A percentile compares a stretch with the other conserved stretches of the same genome.
These are phyloP conservation scores for Oryzias sinensis DNA, from an alignment of 2,797 vertebrate genomes.

Conservation along the genomic window DNA sequence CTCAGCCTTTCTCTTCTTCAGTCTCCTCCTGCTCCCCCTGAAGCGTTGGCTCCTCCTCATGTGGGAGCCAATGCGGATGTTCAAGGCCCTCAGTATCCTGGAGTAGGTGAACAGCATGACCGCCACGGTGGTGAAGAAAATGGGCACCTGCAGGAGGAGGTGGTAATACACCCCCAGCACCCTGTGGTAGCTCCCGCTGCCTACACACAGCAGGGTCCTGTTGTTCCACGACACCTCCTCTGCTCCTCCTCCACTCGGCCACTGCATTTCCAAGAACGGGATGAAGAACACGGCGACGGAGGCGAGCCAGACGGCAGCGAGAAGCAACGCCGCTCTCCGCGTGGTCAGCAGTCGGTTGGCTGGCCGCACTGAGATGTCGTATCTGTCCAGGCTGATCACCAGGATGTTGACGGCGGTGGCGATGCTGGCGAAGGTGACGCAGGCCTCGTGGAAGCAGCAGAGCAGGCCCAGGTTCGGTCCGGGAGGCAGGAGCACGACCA, in stretches of 20 bases:
- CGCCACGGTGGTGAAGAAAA: constrained; percentile 76
- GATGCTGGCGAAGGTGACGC: constrained; percentile 80
- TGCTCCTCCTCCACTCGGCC: constrained; percentile 35
- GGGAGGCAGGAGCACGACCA: constrained; percentile 75
- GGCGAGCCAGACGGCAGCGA: constrained; percentile 78
- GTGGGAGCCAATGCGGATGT: constrained; percentile 82
- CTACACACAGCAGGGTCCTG: constrained; percentile 76
- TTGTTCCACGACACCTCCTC: constrained; percentile 67
- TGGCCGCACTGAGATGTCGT: constrained; percentile 82
- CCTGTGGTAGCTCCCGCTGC: constrained; percentile 68
- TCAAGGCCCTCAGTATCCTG: constrained; percentile 81
- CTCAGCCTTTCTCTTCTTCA: constrained; percentile 53
- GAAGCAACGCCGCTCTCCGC: constrained; percentile 71
- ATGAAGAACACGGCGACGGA: constrained; percentile 82
- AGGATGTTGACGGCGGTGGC: constrained; percentile 82
- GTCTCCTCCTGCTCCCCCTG: constrained; percentile 49
- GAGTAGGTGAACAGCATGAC: constrained; percentile 82
- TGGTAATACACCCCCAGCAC: constrained; percentile 77
- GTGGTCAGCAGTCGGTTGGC: constrained; percentile 80
- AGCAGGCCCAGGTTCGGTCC: constrained; percentile 72
- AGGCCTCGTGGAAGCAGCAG: constrained; percentile 82
- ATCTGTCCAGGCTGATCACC: constrained; percentile 81
- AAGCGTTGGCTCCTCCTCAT: constrained; percentile 74
- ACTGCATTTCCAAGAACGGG: constrained; percentile 78
- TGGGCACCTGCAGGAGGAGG: constrained; percentile 78